Percentiles rank a stretch among this genome's conserved stretches.
phyloP scores from a whole-genome alignment of 1,140 invertebrate species.

The Phocides pigmalion region DNA sequence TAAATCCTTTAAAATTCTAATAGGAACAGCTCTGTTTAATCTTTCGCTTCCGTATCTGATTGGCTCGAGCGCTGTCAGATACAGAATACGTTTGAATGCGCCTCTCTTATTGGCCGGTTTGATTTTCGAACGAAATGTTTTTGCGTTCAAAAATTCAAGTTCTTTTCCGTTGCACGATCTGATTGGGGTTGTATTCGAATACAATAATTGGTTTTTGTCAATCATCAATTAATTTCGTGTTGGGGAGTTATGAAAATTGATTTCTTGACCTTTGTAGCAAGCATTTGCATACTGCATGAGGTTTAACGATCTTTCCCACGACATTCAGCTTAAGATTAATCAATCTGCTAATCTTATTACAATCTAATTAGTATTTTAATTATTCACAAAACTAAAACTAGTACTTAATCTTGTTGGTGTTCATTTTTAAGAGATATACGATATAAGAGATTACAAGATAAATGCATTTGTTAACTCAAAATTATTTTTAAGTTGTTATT shows the following conservation, averaged over 20 bases:
- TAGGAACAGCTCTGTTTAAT: constrained; percentile 63
- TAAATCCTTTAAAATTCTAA: constrained; percentile 68
- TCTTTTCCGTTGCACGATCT: constrained; percentile 43
- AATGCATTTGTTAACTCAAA: too few relatives aligned
- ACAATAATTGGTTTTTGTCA: constrained; percentile 54
- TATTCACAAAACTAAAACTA: background rate
- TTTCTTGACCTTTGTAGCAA: constrained; percentile 28
- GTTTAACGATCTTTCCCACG: constrained; percentile 26
- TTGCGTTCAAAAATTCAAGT: constrained; percentile 42
- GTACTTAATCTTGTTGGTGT: too few relatives aligned
- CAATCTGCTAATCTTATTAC: constrained; percentile 10
- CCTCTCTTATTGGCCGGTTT: constrained; percentile 59
- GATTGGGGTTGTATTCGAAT: constrained; percentile 49
- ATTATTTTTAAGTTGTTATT: too few relatives aligned
- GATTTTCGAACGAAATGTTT: constrained; percentile 56
- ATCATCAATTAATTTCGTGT: constrained; percentile 32
- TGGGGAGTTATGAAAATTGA: constrained; percentile 24
- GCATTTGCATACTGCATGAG: constrained; percentile 29
- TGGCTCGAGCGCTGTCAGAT: constrained; percentile 68
- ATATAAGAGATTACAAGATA: too few relatives aligned
- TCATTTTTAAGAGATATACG: too few relatives aligned
- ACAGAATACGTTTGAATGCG: constrained; percentile 69
- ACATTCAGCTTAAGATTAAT: constrained; percentile 19
- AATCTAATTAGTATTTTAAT: background rate
- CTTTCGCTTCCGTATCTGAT: constrained; percentile 64